Conservation (phyloP, 2,797 vertebrate species). For the Leptatherina wallacei region DNA sequence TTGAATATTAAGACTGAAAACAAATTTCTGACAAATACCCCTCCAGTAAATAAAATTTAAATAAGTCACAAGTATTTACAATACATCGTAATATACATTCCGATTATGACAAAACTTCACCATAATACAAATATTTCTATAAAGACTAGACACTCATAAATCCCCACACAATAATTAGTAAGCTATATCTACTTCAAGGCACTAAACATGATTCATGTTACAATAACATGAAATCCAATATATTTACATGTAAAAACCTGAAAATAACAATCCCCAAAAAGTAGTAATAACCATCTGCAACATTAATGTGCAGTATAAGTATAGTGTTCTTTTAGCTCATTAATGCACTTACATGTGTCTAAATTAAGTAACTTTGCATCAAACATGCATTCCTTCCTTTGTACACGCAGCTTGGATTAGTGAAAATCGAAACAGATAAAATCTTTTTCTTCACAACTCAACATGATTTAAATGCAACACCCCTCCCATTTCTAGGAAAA, state of each 20-base stretch:
- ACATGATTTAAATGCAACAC: constrained; percentile 31
- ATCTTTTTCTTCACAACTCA: constrained; percentile 9
- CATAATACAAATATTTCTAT: constrained; percentile 3
- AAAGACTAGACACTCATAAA: constrained; percentile 19
- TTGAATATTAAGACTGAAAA: constrained; percentile 43
- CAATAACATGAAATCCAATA: neutral
- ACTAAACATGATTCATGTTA: constrained; percentile 24
- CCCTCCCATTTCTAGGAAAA: constrained; percentile 6
- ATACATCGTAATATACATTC: constrained; percentile 25
- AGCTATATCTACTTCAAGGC: constrained; percentile 27
- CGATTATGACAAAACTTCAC: constrained; percentile 30
- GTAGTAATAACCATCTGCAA: constrained; percentile 30
- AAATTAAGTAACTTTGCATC: constrained; percentile 26
- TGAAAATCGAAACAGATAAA: constrained; percentile 5
- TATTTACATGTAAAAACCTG: constrained; percentile 25
- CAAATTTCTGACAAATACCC: constrained; percentile 28
- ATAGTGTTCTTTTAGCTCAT: constrained; percentile 64
- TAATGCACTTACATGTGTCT: constrained; percentile 16
- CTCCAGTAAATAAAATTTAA: constrained; percentile 44
- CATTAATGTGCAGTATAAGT: constrained; percentile 11
- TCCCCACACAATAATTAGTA: constrained; percentile 14
- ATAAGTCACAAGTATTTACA: constrained; percentile 55
- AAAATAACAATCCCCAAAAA: constrained; percentile 22
- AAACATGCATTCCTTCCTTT: constrained; percentile 5
- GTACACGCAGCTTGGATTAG: constrained; percentile 8